Evolutionary conservation across 1,140 invertebrate species (phyloP).

Genomic region (Tetramorium simillimum): DNA sequence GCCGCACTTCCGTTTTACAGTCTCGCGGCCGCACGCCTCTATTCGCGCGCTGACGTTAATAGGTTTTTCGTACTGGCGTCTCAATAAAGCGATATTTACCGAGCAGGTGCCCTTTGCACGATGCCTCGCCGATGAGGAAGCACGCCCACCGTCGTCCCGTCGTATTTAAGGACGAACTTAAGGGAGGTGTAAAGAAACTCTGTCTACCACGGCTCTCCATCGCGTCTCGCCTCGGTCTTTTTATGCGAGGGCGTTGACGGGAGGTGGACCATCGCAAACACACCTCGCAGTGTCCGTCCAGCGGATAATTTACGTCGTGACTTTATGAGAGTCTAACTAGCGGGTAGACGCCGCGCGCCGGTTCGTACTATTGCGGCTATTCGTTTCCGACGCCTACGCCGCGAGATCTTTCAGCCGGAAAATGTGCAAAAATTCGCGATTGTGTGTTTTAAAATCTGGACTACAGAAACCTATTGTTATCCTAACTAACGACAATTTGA

Average conservation of each 20-base stretch:
- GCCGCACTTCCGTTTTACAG: constrained; percentile 36
- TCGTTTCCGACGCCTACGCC: constrained; percentile 59
- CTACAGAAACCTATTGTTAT: constrained; percentile 9
- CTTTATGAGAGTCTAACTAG: constrained; percentile 83
- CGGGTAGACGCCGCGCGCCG: constrained; percentile 75
- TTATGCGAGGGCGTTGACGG: constrained; percentile 82
- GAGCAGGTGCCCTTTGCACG: constrained; percentile 73
- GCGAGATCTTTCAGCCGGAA: background rate
- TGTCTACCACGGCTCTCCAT: background rate
- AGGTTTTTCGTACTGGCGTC: constrained; percentile 76
- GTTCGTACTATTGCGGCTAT: constrained; percentile 65
- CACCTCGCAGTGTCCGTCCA: constrained; percentile 69
- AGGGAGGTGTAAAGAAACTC: constrained; percentile 28
- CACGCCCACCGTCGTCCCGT: constrained; percentile 60
- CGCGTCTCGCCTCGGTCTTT: constrained; percentile 33
- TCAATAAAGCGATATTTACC: constrained; percentile 83
- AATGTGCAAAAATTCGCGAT: background rate
- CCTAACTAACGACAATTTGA: too few species aligned
- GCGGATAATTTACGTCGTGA: constrained; percentile 80
- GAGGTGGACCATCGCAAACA: constrained; percentile 84
- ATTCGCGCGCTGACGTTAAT: constrained; percentile 70
- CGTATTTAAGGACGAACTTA: constrained; percentile 14
- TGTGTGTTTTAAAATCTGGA: constrained; percentile 32
- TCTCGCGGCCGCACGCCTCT: constrained; percentile 14
- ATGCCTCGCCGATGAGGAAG: constrained; percentile 56